Base-by-base conservation (phyloP, 2,113 vertebrate genomes). In the Martes martes region DNA sequence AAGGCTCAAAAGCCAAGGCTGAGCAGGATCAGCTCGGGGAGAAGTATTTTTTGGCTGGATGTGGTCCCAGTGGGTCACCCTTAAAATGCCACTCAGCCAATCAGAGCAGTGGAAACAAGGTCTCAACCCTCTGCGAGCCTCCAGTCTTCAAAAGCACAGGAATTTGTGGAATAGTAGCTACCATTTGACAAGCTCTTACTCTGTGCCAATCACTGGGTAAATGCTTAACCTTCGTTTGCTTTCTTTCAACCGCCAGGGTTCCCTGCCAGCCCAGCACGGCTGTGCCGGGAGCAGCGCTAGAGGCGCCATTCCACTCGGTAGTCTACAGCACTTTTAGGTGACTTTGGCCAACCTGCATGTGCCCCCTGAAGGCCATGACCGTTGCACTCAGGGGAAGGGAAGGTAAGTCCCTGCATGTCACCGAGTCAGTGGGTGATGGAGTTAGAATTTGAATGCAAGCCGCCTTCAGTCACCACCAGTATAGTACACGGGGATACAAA, bases 1-100 rank as follows among this genome's bases (percentile, higher is more conserved):
- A 59, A 84, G 92, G 78, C 36, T 92, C 76, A 93, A 91, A 87
- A 80, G 63, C 84, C 45, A 65, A 93, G 11, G 39, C 50, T 50
- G 63, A 92, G 23, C 36, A 36, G 71, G 31, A 42, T 73, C 50
- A 6, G 50, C 65, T 61, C 28, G 31, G 81, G 63, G 57, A 88
- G 84, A 94, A 79, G 50, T 14, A 24, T 82, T 67, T 96, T 63
- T 74, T 42, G 73, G 23, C 39, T 45, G 52, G 79, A 89, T 2
- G 10, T 57, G 26, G 18, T 90, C 45, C 16, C 21, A 69, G 50
- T 16, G 9, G 63, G 84, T 93, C 83, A 95, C 24, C 85, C 57
- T 76, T 24, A 59, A 94, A 45, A 45, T 67, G 52, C 23, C 47
- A 11, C 28, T 69, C 18, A n/a, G 42, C 1, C 50, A 78, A 80